Base-by-base conservation (phyloP, 2,888 invertebrate genomes). In the Sphinx pinastri region DNA sequence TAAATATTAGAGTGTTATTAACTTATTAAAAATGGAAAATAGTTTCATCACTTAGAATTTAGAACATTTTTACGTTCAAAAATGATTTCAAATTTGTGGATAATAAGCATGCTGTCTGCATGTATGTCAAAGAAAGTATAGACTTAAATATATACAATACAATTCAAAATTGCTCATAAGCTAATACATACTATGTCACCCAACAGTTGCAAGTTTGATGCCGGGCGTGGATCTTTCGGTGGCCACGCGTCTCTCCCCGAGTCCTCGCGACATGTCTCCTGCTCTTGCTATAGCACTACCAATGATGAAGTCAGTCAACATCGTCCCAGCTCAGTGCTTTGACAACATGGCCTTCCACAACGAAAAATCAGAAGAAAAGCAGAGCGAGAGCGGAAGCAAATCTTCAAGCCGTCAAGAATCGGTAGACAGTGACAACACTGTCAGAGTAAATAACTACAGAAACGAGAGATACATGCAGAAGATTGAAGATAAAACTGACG, bases 191-290 rank as follows among this genome's bases (percentile, higher is more conserved):
- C 38, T 51, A 25, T 51, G 13, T 68, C 54, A 63, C 47, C 45
- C 60, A 54, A 68, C 93, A 94, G 94, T 94, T 84, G 92, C 93
- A 84, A 91, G 90, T 83, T 81, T 94, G 84, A 94, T 94, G 91
- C 93, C 94, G 54, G 94, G 94, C 71, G 92, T 95, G 87, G 96
- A 96, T 82, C 90, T 96, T 79, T 95, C 96, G 73, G 95, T 96
- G 77, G 94, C 96, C 71, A 95, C 96, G 74, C 95, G 95, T 74
- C 92, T 96, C 74, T 95, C 96, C 76, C 96, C 96, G 70, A 96
- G 96, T 86, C 96, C 96, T 71, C 93, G 96, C 73, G 96, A 96
- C 78, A 94, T 95, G 87, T 95, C 95, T 82, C 95, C 95, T 70
- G 95, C 95, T 58, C 87, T 95, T 68, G 95, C 95, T 67, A 95